Percentiles rank a stretch among this genome's conserved stretches.
Evolutionary conservation across 2,888 invertebrate species (phyloP).

Genomic region (Drosophila subsilvestris): DNA sequence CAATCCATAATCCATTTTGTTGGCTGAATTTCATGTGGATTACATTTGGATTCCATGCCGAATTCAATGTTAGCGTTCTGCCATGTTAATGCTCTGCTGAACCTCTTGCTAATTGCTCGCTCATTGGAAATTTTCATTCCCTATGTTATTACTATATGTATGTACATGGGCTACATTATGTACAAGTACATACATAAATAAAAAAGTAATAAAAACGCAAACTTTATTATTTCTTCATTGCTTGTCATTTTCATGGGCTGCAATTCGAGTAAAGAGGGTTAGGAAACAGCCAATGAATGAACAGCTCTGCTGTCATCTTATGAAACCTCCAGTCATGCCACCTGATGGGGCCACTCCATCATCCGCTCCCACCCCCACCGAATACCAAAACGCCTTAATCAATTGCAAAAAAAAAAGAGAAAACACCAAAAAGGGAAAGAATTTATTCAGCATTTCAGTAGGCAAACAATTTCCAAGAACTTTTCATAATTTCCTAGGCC

Average conservation of each 20-base stretch:
- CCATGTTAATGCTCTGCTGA: too few species aligned
- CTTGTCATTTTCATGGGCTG: too few species aligned
- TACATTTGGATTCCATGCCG: too few species aligned
- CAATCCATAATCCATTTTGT: too few species aligned
- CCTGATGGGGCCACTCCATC: conserved; percentile 28
- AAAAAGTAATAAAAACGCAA: not conserved
- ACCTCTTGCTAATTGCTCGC: not conserved
- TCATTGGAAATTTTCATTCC: not conserved
- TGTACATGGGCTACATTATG: not conserved
- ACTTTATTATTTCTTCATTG: not conserved
- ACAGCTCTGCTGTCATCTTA: not conserved
- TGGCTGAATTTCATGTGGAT: not conserved
- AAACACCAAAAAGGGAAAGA: conserved; percentile 15
- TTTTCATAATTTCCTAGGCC: conserved; percentile 44
- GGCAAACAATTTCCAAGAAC: conserved; percentile 52
- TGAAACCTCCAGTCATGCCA: conserved; percentile 20
- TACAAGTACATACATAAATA: too few species aligned
- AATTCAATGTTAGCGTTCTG: too few species aligned
- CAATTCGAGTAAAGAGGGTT: too few species aligned
- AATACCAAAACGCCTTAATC: conserved; percentile 14
- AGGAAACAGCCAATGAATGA: not conserved
- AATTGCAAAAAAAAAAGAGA: conserved; percentile 18
- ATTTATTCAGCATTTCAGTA: conserved; percentile 44
- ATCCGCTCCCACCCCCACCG: not conserved
- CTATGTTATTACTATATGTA: too few species aligned